phyloP scores from a whole-genome alignment of 1,140 invertebrate species.

The Arctopsyche grandis region DNA sequence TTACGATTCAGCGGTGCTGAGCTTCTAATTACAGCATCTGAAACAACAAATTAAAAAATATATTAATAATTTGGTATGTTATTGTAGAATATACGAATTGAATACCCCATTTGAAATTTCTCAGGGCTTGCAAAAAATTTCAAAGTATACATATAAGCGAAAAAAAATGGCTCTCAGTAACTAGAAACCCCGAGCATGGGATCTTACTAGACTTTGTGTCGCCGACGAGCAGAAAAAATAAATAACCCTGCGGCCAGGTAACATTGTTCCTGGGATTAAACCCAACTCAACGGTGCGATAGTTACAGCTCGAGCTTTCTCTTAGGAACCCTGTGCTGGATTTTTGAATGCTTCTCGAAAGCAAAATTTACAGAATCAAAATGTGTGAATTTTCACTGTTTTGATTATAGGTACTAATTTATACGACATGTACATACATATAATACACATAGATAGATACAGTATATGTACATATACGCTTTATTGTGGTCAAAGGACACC shows the following conservation, averaged over 20 bases:
- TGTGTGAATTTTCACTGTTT: background rate
- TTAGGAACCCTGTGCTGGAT: background rate
- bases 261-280: constrained; percentile 48
- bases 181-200: constrained; percentile 22
- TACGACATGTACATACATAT: background rate
- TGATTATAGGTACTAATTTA: background rate
- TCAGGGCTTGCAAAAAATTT: constrained; percentile 49
- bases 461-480: background rate
- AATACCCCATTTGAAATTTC: constrained; percentile 27
- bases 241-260: constrained; percentile 40
- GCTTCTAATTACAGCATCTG: background rate
- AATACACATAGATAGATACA: too few species aligned
- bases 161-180: constrained; percentile 39
- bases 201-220: constrained; percentile 48
- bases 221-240: constrained; percentile 39
- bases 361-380: background rate
- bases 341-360: background rate
- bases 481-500: background rate
- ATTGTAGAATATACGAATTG: background rate
- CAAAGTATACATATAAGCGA: constrained; percentile 14
- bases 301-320: background rate
- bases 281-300: constrained; percentile 35
- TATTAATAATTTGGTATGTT: background rate
- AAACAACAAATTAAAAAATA: constrained; percentile 16
- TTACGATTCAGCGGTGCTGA: too few species aligned